phyloP scores from a whole-genome alignment of 2,888 invertebrate species.

The Axea sp. region DNA sequence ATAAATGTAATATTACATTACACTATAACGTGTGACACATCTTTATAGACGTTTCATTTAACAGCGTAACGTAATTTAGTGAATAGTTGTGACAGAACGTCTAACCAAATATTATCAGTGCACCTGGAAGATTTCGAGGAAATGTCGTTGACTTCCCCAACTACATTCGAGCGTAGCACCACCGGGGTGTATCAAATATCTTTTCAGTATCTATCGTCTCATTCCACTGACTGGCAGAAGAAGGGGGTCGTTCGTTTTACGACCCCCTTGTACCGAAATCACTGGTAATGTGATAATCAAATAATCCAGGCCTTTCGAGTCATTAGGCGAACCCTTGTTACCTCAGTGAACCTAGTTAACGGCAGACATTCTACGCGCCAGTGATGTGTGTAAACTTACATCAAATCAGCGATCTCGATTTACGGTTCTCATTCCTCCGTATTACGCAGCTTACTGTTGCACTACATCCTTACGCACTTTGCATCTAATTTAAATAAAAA shows the following conservation, averaged over 20 bases:
- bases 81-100: slow-evolving; percentile 58
- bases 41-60: slow-evolving; percentile 24
- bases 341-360: slow-evolving; percentile 76
- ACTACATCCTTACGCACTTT: slow-evolving; percentile 55
- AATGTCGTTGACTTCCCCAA: slow-evolving; percentile 60
- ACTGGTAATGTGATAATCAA: slow-evolving; percentile 79
- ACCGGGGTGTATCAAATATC: slow-evolving; percentile 63
- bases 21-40: slow-evolving; percentile 10
- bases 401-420: slow-evolving; percentile 62
- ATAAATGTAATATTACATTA: slow-evolving; percentile 16
- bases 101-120: slow-evolving; percentile 59
- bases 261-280: slow-evolving; percentile 74
- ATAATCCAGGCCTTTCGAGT: slow-evolving; percentile 79
- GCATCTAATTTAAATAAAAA: slow-evolving; percentile 58
- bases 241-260: slow-evolving; percentile 69
- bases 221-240: slow-evolving; percentile 50
- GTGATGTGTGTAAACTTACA: slow-evolving; percentile 62
- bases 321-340: slow-evolving; percentile 78
- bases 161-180: slow-evolving; percentile 41
- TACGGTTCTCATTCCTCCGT: slow-evolving; percentile 44
- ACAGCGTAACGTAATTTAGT: slow-evolving; percentile 38
- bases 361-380: slow-evolving; percentile 58
- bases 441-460: slow-evolving; percentile 53
- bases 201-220: slow-evolving; percentile 60
- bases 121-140: slow-evolving; percentile 48